Base-by-base conservation (phyloP, 2,113 vertebrate species). In the Ranitomeya imitator region DNA sequence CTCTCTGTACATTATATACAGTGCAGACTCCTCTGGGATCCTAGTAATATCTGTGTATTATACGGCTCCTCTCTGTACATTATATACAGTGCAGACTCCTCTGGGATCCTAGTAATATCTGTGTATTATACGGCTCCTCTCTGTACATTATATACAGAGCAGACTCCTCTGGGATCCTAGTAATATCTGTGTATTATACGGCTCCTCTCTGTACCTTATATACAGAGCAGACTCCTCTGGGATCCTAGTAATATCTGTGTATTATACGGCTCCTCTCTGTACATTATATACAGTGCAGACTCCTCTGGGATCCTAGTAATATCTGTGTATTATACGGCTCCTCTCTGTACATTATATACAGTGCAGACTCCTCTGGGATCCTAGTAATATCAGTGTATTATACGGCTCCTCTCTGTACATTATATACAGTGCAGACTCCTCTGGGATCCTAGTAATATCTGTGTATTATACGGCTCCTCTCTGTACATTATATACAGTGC, bases 31-130 rank as follows among this genome's bases (percentile, higher is more conserved):
- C 37, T 15, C 15, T 7, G 18, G 61, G 61, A 63, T 63, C 18
- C 61, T 63, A 63, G 61, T 63, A 55, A 74, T 55, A 85, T 74
- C 65, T 71, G 83, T 85, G 63, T 83, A 67, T 15, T 73, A 73
- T 14, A 26, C 16, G 14, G 9, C 5, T 11, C 69, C 26, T 4
- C 5, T 12, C 69, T 2, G 6, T 63, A 31, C 23, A 0, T 45
- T 45, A 45, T 45, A 45, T 45, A 45, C 37, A 45, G 37, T 3
- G 37, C 37, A 31, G 11, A 31, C 61, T 19, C 51, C 37, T 15
- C 15, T 7, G 18, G 61, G 61, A 63, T 63, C 18, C 61, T 63
- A 63, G 61, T 63, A 55, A 74, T 55, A 85, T 74, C 65, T 71
- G 83, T 85, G 63, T 83, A 67, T 15, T 73, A 73, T 14, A 26